These are phyloP conservation scores for Capreolus pygargus DNA, from an alignment of 2,113 vertebrate genomes.

Conservation along the genomic window DNA sequence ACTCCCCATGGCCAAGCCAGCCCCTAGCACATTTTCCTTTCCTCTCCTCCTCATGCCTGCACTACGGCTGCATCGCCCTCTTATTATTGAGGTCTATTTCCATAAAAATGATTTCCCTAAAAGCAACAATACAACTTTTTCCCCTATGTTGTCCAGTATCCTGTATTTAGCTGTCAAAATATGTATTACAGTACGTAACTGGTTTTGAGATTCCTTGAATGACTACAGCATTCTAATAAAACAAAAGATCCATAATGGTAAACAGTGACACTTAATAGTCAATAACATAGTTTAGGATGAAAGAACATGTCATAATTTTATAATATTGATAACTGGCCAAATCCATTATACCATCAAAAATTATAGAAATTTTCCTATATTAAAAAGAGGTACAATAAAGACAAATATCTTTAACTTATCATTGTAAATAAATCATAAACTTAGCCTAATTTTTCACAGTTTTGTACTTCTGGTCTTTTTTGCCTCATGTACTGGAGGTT, in stretches of 20 bases:
- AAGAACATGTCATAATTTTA: not conserved
- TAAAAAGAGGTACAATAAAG: not conserved
- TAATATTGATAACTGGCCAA: not conserved
- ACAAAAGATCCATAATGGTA: not conserved
- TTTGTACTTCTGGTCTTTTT: not conserved
- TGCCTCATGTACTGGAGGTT: not conserved
- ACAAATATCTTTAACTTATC: not conserved
- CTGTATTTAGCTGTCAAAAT: not conserved
- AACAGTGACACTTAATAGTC: not conserved
- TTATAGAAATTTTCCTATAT: not conserved
- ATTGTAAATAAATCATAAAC: not conserved
- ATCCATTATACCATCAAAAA: not conserved
- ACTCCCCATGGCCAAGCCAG: not conserved
- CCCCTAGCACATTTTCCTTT: not conserved
- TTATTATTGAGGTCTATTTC: not conserved
- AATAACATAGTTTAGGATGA: not conserved
- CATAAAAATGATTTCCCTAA: not conserved
- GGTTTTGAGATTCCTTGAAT: not conserved
- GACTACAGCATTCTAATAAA: not conserved
- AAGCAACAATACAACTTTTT: not conserved
- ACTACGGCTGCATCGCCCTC: rapidly evolving
- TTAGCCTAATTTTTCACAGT: not conserved
- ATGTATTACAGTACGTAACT: not conserved
- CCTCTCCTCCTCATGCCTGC: not conserved
- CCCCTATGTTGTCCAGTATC: not conserved